Percentiles rank a stretch among this genome's conserved stretches.
These are phyloP conservation scores for Gastracanthus pulcherrimus DNA, from an alignment of 2,888 invertebrate species.

Conservation along the genomic window DNA sequence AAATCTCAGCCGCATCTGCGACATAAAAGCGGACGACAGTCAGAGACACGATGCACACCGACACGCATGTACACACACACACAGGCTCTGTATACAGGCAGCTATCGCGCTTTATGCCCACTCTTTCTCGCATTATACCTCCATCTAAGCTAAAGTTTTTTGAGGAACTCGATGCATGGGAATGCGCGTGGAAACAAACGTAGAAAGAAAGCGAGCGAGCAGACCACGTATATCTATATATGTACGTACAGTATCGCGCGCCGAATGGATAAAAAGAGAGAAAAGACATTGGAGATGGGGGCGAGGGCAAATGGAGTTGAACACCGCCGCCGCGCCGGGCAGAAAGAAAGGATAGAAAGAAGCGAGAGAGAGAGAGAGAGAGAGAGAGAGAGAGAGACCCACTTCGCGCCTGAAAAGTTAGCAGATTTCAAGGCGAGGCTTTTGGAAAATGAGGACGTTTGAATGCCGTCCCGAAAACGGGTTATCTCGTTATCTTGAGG, in stretches of 20 bases:
- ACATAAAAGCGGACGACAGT: constrained; percentile 1
- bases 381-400: background rate
- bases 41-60: background rate
- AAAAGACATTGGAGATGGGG: constrained; percentile 40
- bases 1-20: constrained; percentile 17
- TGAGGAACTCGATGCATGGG: constrained; percentile 12
- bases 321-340: background rate
- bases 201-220: background rate
- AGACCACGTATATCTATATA: background rate
- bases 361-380: constrained; percentile 45
- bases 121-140: constrained; percentile 22
- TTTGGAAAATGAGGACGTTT: constrained; percentile 72
- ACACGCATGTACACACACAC: background rate
- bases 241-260: background rate
- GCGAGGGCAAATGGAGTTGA: constrained; percentile 32
- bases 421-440: constrained; percentile 58
- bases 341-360: constrained; percentile 42
- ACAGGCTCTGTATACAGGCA: too few species aligned
- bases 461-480: constrained; percentile 69
- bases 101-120: constrained; percentile 5
- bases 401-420: constrained; percentile 42
- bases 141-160: background rate
- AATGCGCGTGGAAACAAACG: background rate
- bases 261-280: background rate
- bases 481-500: constrained; percentile 71